These are phyloP conservation scores for Lucinisca nassula DNA, from an alignment of 2,888 invertebrate species.

Conservation along the genomic window DNA sequence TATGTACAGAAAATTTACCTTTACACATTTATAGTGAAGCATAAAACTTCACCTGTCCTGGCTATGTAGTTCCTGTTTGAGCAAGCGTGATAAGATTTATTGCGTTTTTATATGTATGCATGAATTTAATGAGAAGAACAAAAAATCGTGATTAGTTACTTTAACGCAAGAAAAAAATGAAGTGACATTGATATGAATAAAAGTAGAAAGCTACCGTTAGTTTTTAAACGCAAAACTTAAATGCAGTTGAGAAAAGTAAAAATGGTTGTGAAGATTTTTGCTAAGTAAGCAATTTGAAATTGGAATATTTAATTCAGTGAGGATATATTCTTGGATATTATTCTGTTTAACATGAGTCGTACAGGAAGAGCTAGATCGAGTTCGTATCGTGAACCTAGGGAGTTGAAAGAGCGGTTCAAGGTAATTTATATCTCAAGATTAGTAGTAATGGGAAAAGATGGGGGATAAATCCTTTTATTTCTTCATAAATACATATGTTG, in stretches of 20 bases:
- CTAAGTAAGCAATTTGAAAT: too few relatives aligned
- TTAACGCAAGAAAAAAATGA: background rate
- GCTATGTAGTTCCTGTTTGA: too few relatives aligned
- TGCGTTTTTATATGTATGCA: background rate
- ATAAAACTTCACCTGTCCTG: too few relatives aligned
- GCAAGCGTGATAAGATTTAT: background rate
- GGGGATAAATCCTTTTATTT: too few relatives aligned
- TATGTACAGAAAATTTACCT: background rate
- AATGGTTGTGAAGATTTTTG: too few relatives aligned
- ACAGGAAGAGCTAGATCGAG: constrained; percentile 32
- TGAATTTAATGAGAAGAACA: background rate
- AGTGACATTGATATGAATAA: background rate
- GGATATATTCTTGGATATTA: too few relatives aligned
- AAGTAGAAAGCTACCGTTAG: background rate
- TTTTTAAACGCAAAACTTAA: too few relatives aligned
- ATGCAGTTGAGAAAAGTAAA: too few relatives aligned
- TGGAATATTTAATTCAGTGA: too few relatives aligned
- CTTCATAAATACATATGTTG: too few relatives aligned
- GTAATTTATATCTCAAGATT: constrained; percentile 20
- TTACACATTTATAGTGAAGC: background rate
- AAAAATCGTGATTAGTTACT: background rate
- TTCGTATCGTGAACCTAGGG: constrained; percentile 54
- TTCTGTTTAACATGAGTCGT: too few relatives aligned
- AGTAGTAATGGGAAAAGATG: too few relatives aligned
- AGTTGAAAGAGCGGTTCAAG: constrained; percentile 57